Evolutionary conservation across 2,888 invertebrate genomes (phyloP).

Genomic region (Cryptus viduatorius): DNA sequence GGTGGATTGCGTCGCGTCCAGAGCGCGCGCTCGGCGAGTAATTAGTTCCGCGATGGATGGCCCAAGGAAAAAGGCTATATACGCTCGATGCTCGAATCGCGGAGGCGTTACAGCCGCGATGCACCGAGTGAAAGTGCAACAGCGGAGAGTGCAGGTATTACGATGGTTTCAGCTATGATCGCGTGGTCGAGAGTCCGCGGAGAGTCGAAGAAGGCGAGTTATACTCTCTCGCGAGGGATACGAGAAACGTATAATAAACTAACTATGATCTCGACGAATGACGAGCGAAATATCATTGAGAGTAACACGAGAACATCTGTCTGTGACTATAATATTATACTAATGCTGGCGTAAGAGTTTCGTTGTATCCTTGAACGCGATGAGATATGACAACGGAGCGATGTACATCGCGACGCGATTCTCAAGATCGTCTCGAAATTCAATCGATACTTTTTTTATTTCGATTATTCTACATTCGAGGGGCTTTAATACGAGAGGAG

Average conservation of each 20-base stretch:
- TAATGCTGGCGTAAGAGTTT: not conserved
- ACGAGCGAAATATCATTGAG: slow-evolving; percentile 17
- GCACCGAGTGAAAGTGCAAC: slow-evolving; percentile 67
- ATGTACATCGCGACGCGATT: not conserved
- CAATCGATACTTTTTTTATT: not conserved
- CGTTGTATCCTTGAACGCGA: not conserved
- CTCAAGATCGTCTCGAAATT: not conserved
- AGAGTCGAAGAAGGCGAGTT: not conserved
- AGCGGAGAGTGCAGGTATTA: slow-evolving; percentile 50
- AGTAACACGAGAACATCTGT: not conserved
- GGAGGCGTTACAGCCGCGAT: slow-evolving; percentile 56
- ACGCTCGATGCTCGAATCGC: slow-evolving; percentile 53
- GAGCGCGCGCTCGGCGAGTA: slow-evolving; percentile 64
- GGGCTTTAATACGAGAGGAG: no score
- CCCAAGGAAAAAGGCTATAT: slow-evolving; percentile 59
- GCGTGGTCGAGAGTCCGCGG: slow-evolving; percentile 32
- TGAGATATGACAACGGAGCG: not conserved
- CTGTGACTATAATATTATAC: not conserved
- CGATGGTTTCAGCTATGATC: slow-evolving; percentile 55
- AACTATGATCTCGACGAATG: slow-evolving; percentile 26
- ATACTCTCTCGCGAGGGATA: slow-evolving; percentile 6
- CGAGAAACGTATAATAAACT: slow-evolving; percentile 16
- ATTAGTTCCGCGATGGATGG: slow-evolving; percentile 71
- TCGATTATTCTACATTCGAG: no score
- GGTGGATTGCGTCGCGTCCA: slow-evolving; percentile 52